Evolutionary conservation across 2,113 vertebrate genomes (phyloP), one percentile per base, ranked within the genome.

Genomic region (Brachyistius frenatus): DNA sequence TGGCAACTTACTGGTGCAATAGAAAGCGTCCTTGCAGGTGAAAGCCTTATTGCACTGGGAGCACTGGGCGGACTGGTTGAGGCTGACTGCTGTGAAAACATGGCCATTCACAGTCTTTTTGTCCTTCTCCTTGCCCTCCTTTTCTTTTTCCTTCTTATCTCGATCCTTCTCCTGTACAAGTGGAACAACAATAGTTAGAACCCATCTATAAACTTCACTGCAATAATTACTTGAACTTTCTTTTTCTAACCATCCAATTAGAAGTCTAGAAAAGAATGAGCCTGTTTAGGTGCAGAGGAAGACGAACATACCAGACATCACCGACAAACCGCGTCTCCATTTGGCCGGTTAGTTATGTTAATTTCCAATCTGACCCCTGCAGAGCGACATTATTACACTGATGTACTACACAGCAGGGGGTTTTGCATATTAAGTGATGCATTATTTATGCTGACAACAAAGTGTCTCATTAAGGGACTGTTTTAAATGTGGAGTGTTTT

Each of bases 21-120:
- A 90, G 83, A 96, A 95, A 11, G 94, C 93, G 11, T 99, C 97
- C 80, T 96, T 98, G 88, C 87, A 94, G 93, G 80, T 92, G 75
- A 99, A 95, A 50, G 93, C 77, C 89, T 96, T 99, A 88, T 90
- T 91, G 84, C 98, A 99, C 80, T 83, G 96, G 90, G 92, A 94
- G 78, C 98, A 99, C 69, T 81, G 94, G 83, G 93, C 44, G 0
- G 94, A 73, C 36, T 95, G 95, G 70, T 93, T 91, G 0, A 93
- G 74, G 0, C 91, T 76, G 4, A 93, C 90, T 1, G 95, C n/a
- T 65, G 93, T 93, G 89, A 98, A 99, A 2, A 91, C 15, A 49
- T 99, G 98, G 1, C 97, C 97, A 0, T 97, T 98, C 60, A 96
- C 6, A 0, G 72, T 84, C 91, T 96, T 97, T 92, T 96, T 98